These are phyloP conservation scores for Pithecia hirsuta DNA, from an alignment of 2,797 vertebrate species.

Conservation along the genomic window DNA sequence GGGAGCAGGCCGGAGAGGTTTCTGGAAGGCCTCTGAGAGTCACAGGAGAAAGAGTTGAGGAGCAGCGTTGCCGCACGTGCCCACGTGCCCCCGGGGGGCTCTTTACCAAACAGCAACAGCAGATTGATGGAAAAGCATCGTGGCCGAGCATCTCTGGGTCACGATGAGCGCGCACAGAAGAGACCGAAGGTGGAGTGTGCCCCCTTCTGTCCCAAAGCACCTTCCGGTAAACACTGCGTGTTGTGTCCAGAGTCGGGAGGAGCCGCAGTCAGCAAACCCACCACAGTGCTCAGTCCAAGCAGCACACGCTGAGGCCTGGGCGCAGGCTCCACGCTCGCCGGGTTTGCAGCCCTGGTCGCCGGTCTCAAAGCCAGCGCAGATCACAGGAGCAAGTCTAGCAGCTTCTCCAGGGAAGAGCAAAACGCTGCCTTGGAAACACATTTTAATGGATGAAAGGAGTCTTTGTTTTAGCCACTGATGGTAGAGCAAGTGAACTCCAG, in stretches of 20 bases:
- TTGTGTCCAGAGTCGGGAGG: not conserved
- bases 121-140: not conserved
- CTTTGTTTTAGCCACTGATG: not conserved
- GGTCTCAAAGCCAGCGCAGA: not conserved
- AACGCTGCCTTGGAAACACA: not conserved
- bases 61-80: not conserved
- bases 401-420: not conserved
- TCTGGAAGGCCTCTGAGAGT: not conserved
- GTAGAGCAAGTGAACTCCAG: not conserved
- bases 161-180: not conserved
- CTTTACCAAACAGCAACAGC: not conserved
- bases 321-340: not conserved
- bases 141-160: accelerated
- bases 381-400: not conserved
- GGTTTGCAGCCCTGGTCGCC: not conserved
- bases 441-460: slow-evolving; percentile 44
- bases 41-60: not conserved
- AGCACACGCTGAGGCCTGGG: accelerated
- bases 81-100: too few species aligned
- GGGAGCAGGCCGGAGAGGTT: too few species aligned
- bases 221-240: too few species aligned
- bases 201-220: not conserved
- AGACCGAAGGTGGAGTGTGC: not conserved
- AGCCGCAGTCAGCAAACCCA: not conserved
- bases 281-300: accelerated